These are phyloP conservation scores for Leptodactylus fallax DNA, from an alignment of 2,797 vertebrate genomes.

Conservation along the genomic window DNA sequence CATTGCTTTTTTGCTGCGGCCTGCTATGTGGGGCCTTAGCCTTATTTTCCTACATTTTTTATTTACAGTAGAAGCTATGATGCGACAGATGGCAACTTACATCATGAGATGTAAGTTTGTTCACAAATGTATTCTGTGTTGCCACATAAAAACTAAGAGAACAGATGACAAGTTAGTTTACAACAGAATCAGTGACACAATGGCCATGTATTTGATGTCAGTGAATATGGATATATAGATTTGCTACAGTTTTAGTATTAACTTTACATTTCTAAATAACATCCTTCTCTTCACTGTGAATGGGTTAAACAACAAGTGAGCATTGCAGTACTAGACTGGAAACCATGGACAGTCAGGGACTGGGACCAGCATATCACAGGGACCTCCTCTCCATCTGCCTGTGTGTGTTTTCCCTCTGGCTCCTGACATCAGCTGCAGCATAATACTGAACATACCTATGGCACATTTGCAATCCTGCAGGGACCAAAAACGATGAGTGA, in stretches of 20 bases:
- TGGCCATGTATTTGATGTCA: not conserved
- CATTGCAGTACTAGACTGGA: slow-evolving; percentile 34
- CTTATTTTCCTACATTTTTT: no score
- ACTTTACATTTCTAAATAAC: not conserved
- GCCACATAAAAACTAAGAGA: no score
- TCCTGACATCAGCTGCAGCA: slow-evolving; percentile 61
- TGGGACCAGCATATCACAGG: slow-evolving; percentile 53
- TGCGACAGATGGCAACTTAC: not conserved
- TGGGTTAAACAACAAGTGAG: slow-evolving; percentile 60
- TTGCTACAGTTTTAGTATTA: not conserved
- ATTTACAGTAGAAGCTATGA: no score
- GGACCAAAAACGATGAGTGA: slow-evolving; percentile 34
- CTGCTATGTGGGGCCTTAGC: no score
- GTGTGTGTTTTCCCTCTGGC: slow-evolving; percentile 58
- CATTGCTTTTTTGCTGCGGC: no score
- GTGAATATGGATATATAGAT: not conserved
- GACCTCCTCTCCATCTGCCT: slow-evolving; percentile 62
- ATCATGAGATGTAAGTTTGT: not conserved
- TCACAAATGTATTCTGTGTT: no score
- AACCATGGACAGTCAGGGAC: slow-evolving; percentile 42
- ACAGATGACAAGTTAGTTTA: no score
- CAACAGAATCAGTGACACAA: not conserved
- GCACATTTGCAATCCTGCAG: slow-evolving; percentile 63
- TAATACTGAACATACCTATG: slow-evolving; percentile 62
- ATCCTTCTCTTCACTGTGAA: slow-evolving; percentile 11